These are phyloP conservation scores for Lutraria lutraria DNA, from an alignment of 2,888 invertebrate genomes.

Conservation along the genomic window DNA sequence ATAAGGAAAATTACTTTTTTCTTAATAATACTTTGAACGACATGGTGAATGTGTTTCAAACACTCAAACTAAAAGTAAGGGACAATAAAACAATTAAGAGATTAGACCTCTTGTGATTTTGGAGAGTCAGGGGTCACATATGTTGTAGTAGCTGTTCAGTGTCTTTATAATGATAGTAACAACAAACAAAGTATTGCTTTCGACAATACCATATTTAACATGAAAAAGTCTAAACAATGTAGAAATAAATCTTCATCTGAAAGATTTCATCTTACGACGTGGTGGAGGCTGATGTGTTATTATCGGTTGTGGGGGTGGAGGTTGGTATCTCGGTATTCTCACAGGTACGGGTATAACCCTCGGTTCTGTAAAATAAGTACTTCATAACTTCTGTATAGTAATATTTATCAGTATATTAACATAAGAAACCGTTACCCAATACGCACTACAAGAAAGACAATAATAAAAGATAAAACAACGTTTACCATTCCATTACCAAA, in stretches of 20 bases:
- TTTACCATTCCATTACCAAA: too few relatives aligned
- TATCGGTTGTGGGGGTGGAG: conserved; percentile 29
- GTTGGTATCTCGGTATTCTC: conserved; percentile 40
- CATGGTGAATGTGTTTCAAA: too few relatives aligned
- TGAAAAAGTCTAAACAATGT: background rate
- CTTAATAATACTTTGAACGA: too few relatives aligned
- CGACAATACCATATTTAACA: background rate
- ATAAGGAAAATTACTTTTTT: too few relatives aligned
- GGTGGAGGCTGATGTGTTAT: conserved; percentile 25
- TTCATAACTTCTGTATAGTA: background rate
- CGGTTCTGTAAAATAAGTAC: conserved; percentile 34
- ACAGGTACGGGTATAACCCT: conserved; percentile 43
- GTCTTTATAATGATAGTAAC: too few relatives aligned
- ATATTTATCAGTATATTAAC: background rate
- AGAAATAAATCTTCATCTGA: background rate
- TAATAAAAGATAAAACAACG: too few relatives aligned
- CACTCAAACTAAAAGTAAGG: too few relatives aligned
- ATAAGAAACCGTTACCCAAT: background rate
- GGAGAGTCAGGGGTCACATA: too few relatives aligned
- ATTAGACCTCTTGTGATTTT: too few relatives aligned
- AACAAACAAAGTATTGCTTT: background rate
- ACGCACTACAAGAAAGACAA: too few relatives aligned
- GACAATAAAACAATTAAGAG: too few relatives aligned
- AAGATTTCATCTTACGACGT: conserved; percentile 50
- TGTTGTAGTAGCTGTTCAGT: too few relatives aligned